Conservation (phyloP, 2,797 vertebrate genomes). For the Propithecus perrieri region DNA sequence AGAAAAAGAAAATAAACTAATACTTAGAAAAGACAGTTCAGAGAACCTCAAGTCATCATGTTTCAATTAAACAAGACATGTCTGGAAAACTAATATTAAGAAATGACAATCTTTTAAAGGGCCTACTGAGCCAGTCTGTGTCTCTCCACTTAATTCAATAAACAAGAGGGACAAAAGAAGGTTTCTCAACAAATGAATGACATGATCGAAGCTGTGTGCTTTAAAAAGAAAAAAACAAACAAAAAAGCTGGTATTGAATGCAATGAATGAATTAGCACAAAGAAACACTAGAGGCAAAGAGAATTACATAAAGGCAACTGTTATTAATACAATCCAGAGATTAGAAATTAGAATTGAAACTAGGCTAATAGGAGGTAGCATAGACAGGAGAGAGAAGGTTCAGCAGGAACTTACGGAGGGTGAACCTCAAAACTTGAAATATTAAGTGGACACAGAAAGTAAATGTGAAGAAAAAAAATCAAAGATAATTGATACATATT, state of each 20-base stretch:
- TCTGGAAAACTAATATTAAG: neutral
- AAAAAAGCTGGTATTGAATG: neutral
- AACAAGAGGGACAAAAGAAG: neutral
- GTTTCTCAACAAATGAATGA: neutral
- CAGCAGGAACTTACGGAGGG: neutral
- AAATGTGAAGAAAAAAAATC: neutral
- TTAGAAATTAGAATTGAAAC: conserved; percentile 26
- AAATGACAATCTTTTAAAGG: neutral
- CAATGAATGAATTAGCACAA: neutral
- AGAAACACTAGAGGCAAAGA: neutral
- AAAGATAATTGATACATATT: neutral
- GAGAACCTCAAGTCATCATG: neutral
- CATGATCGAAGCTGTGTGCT: neutral
- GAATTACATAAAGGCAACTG: neutral
- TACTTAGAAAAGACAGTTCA: neutral
- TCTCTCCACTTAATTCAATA: neutral
- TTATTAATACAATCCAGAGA: neutral
- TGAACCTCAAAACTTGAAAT: conserved; percentile 23
- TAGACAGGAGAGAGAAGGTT: neutral
- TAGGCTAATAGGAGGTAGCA: neutral
- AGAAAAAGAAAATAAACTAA: neutral
- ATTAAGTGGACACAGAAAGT: neutral
- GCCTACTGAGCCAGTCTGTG: neutral
- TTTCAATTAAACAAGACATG: neutral
- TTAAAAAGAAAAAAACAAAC: neutral